Percentiles rank a stretch among this genome's conserved stretches.
These are phyloP conservation scores for Neodiprion fabricii DNA, from an alignment of 1,140 invertebrate species.

Conservation along the genomic window DNA sequence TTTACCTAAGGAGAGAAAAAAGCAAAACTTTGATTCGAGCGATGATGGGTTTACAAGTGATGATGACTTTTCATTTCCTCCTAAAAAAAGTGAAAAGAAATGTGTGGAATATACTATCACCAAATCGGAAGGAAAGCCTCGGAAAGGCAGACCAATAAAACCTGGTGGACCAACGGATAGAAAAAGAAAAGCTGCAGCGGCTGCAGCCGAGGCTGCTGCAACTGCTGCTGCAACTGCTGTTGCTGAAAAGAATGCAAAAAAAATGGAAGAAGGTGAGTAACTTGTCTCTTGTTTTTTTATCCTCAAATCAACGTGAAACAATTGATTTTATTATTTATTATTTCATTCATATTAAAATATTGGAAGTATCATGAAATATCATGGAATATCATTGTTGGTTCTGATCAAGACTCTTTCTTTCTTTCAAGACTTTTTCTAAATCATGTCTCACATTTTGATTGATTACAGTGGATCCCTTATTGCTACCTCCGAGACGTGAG, in stretches of 20 bases:
- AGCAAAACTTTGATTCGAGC: conserved; percentile 70
- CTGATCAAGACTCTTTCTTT: background rate
- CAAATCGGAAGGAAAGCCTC: conserved; percentile 45
- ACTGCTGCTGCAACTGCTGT: conserved; percentile 45
- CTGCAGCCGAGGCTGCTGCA: conserved; percentile 57
- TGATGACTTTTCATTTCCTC: conserved; percentile 68
- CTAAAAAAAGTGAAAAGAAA: conserved; percentile 54
- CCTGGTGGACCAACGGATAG: conserved; percentile 57
- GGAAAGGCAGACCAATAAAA: conserved; percentile 59
- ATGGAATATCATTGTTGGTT: background rate
- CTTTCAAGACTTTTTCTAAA: background rate
- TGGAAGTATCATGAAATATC: background rate
- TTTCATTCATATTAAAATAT: conserved; percentile 1
- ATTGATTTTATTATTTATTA: background rate
- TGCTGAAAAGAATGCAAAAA: conserved; percentile 36
- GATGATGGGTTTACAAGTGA: conserved; percentile 71
- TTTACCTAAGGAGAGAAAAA: conserved; percentile 74
- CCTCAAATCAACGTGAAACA: conserved; percentile 6
- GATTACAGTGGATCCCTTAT: conserved; percentile 54
- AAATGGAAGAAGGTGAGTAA: conserved; percentile 43
- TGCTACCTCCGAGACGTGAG: conserved; percentile 67
- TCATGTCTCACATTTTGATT: conserved; percentile 20
- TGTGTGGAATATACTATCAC: conserved; percentile 34
- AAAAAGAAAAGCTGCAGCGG: conserved; percentile 61
- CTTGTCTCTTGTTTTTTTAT: conserved; percentile 10